These are phyloP conservation scores for Trematomus loennbergii DNA, from an alignment of 2,113 vertebrate genomes.

Conservation along the genomic window DNA sequence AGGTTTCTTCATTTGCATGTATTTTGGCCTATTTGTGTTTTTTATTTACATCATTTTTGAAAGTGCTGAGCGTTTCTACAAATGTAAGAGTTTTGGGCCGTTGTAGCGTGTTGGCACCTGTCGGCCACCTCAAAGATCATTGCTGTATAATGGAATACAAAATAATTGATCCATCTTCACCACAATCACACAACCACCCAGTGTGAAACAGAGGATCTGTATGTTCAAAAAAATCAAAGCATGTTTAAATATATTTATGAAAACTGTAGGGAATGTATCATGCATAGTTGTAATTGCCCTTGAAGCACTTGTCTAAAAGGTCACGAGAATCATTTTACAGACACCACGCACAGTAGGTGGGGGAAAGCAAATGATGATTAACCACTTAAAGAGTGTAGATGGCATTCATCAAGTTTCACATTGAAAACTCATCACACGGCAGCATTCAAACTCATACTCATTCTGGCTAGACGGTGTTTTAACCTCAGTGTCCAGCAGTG, in stretches of 20 bases:
- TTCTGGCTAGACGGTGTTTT: conserved; percentile 36
- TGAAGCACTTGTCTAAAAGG: conserved; percentile 12
- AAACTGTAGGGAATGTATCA: too few relatives aligned
- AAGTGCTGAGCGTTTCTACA: too few relatives aligned
- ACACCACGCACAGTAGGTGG: conserved; percentile 11
- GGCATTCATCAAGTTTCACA: conserved; percentile 35
- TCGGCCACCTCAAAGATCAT: too few relatives aligned
- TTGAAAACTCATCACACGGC: conserved; percentile 18
- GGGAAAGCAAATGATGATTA: conserved; percentile 26
- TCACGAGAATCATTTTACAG: conserved; percentile 1
- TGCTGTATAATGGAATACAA: not conserved
- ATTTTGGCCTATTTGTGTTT: too few relatives aligned
- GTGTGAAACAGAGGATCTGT: not conserved
- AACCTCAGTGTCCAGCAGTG: conserved; percentile 10
- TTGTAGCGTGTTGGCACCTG: too few relatives aligned
- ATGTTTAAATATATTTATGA: too few relatives aligned
- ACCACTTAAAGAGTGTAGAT: conserved; percentile 4
- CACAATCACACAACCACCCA: not conserved
- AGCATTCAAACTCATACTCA: conserved; percentile 43
- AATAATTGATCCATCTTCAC: not conserved
- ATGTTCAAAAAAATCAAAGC: not conserved
- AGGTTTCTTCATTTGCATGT: too few relatives aligned
- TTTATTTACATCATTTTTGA: too few relatives aligned
- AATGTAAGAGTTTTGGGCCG: too few relatives aligned
- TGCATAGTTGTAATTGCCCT: not conserved